Evolutionary conservation across 2,113 vertebrate genomes (phyloP), one percentile per base, ranked within the genome.

Genomic region (Rhadina sibilatrix): DNA sequence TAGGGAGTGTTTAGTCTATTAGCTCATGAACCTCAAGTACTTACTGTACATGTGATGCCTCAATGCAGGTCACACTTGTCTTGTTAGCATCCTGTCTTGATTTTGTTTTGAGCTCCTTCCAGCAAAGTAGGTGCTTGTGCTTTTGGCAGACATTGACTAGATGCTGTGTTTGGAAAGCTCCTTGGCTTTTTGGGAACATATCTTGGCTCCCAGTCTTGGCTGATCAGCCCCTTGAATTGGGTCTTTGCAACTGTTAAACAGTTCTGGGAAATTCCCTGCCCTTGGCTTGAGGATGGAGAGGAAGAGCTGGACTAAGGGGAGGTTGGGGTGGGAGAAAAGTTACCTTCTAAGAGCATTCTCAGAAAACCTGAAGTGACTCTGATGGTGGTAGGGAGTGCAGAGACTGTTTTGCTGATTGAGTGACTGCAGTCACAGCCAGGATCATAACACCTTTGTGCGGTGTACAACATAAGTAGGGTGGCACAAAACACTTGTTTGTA

Each of bases 61-160:
- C n/a, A 27, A 0, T 38, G 50, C 27, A 40, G 76, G 30, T 88
- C 42, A 40, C 50, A 24, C 47, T 90, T 89, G 77, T 89, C 81
- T 75, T 91, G 80, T 77, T 87, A 92, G 64, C 80, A 66, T 94
- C 79, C 63, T 95, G 85, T 83, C 85, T 92, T 69, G 79, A 15
- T 83, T 46, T 83, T 69, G 53, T 77, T 88, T 93, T 88, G 71
- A 97, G 46, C 30, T n/a, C 38, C 35, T 94, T 92, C 71, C 83
- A 94, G 59, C 83, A 63, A 77, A 90, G 70, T 72, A 94, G 35
- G 63, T 83, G 40, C 59, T 77, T 83, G 72, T 86, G 46, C 50
- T 38, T 85, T 86, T 94, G 88, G 88, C 86, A 89, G 88, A 5
- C 60, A 6, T 47, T 74, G 46, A 42, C 68, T 50, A 75, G 71